phyloP scores from a whole-genome alignment of 2,888 invertebrate genomes.

The Norana najaformis region DNA sequence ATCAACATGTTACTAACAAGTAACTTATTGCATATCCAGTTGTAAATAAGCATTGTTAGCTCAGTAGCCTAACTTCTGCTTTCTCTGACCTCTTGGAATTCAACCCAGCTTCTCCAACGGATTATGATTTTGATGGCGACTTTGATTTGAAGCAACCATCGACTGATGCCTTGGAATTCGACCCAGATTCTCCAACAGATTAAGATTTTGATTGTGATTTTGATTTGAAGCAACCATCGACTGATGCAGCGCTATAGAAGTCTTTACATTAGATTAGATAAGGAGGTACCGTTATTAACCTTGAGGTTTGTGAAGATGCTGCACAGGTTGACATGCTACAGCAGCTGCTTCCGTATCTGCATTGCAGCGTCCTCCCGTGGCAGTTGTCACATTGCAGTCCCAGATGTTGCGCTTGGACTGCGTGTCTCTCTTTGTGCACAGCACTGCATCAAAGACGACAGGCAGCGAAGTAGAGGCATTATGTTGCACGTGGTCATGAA shows the following conservation, averaged over 20 bases:
- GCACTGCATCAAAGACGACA: conserved; percentile 36
- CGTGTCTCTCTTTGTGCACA: conserved; percentile 27
- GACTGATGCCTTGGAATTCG: too few relatives aligned
- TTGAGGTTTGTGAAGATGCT: neutral
- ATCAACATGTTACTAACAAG: neutral
- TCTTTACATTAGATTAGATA: too few relatives aligned
- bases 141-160: too few relatives aligned
- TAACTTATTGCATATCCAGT: neutral
- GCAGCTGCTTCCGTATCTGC: conserved; percentile 36
- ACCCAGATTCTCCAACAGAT: too few relatives aligned
- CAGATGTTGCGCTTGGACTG: conserved; percentile 29
- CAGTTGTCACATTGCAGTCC: conserved; percentile 28
- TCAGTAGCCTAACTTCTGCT: too few relatives aligned
- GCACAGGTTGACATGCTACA: conserved; percentile 36
- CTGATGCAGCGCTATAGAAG: too few relatives aligned
- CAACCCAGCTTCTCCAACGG: too few relatives aligned
- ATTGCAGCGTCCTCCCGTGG: conserved; percentile 27
- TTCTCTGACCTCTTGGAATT: too few relatives aligned
- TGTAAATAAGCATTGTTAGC: neutral
- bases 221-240: too few relatives aligned
- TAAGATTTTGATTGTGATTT: too few relatives aligned
- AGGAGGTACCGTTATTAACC: neutral
- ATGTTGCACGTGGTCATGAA: conserved; percentile 7
- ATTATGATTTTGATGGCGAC: too few relatives aligned
- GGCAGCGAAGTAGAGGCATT: conserved; percentile 17